Evolutionary conservation across 2,888 invertebrate genomes (phyloP), one percentile per base, ranked within the genome.

Genomic region (Scaptodrosophila latifasciaeformis): DNA sequence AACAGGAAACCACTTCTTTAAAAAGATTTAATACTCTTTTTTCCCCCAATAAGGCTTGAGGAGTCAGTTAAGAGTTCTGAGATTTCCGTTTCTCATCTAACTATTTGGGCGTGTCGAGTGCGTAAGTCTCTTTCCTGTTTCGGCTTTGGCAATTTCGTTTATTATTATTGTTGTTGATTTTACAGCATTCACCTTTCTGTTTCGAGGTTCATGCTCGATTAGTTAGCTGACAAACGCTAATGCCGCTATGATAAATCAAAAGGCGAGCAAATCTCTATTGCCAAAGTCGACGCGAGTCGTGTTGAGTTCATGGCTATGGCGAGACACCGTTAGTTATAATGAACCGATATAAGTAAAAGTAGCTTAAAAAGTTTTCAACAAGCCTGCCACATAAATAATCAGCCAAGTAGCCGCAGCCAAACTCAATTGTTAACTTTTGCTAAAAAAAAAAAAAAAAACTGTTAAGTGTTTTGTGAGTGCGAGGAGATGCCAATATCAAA

Each of bases 321-420:
- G 10, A 21, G 21, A 24, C 10, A 24, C 12, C n/a, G 37, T 53
- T 61, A 65, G 74, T 70, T 75, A 72, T 79, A 79, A 70, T 67
- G 70, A 78, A 67, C 65, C 70, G 70, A 69, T 80, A 78, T 81
- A 75, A 81, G 77, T 81, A 81, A 77, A 81, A 77, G 77, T 81
- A 76, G 81, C 77, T 77, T 77, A 80, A 5, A 17, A 9, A 49
- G 56, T 70, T 70, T 70, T 66, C 64, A 67, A 55, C 65, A 50
- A 53, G 46, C 49, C 24, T 19, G 44, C 46, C n/a, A n/a, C n/a
- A n/a, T n/a, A n/a, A n/a, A n/a, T n/a, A 24, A 7, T 24, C 24
- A 24, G 24, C 24, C 24, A 7, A 7, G 4, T 7, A 5, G 24
- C 24, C 24, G 3, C 4, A 3, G 4, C 3, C 24, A 5, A 3